Conservation (phyloP, 1,140 invertebrate species). For the Reticulitermes speratus region DNA sequence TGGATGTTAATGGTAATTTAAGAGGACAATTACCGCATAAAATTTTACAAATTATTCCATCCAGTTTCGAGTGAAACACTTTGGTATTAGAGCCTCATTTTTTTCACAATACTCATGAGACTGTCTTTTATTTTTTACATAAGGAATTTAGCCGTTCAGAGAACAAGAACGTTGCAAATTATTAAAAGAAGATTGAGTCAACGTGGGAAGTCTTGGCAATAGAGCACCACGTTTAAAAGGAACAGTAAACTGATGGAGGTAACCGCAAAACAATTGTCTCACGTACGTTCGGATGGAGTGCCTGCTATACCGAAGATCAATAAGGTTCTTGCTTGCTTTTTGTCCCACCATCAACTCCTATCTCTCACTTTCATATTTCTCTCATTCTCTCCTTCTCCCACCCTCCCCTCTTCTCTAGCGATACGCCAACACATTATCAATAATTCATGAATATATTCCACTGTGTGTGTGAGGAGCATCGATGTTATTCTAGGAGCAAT, state of each 20-base stretch:
- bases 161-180: no score
- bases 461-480: background rate
- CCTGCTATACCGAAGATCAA: background rate
- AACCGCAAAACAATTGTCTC: background rate
- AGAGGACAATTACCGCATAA: no score
- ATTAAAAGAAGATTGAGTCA: no score
- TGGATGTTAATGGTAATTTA: no score
- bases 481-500: background rate
- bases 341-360: background rate
- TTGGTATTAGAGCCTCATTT: no score
- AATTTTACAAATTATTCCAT: no score
- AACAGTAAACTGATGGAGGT: background rate
- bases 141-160: no score
- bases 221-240: no score
- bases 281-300: background rate
- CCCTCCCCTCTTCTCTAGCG: background rate
- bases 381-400: background rate
- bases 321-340: background rate
- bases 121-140: no score
- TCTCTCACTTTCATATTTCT: constrained; percentile 7
- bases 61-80: no score
- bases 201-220: no score
- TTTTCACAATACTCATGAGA: no score
- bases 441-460: constrained; percentile 8
- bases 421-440: constrained; percentile 16